Percentiles rank a stretch among this genome's conserved stretches.
These are phyloP conservation scores for Todiramphus saurophagus DNA, from an alignment of 2,113 vertebrate species.

Conservation along the genomic window DNA sequence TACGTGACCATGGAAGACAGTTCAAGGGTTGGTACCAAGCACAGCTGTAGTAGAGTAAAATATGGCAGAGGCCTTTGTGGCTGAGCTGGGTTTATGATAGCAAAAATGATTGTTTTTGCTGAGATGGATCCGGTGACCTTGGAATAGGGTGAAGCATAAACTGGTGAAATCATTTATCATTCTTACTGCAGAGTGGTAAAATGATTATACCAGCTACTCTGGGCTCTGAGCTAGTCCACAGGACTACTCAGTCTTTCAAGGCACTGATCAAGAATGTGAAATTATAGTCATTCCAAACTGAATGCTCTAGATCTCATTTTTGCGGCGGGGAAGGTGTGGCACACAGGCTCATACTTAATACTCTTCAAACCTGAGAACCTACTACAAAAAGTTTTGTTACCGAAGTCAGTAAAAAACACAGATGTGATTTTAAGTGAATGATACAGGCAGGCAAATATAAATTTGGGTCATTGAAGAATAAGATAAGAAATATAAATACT, in stretches of 20 bases:
- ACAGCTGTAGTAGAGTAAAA: not conserved
- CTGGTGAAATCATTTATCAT: conserved; percentile 8
- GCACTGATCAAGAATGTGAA: not conserved
- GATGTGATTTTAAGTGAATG: not conserved
- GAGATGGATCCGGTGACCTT: not conserved
- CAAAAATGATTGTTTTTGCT: not conserved
- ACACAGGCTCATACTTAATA: not conserved
- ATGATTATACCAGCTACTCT: not conserved
- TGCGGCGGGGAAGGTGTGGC: not conserved
- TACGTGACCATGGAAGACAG: not conserved
- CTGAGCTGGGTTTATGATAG: not conserved
- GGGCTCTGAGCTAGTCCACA: not conserved
- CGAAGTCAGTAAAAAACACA: not conserved
- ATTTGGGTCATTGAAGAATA: not conserved
- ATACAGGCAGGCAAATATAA: not conserved
- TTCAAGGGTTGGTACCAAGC: not conserved
- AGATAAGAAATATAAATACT: not conserved
- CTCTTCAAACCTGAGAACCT: not conserved
- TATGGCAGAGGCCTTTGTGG: not conserved
- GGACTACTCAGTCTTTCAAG: not conserved
- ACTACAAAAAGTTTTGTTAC: not conserved
- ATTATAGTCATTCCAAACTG: not conserved
- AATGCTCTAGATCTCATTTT: not conserved
- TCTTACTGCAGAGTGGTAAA: not conserved
- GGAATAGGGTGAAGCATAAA: not conserved